Evolutionary conservation across 2,113 vertebrate species (phyloP), one percentile per base, ranked within the genome.

Genomic region (Poeciliopsis retropinna): DNA sequence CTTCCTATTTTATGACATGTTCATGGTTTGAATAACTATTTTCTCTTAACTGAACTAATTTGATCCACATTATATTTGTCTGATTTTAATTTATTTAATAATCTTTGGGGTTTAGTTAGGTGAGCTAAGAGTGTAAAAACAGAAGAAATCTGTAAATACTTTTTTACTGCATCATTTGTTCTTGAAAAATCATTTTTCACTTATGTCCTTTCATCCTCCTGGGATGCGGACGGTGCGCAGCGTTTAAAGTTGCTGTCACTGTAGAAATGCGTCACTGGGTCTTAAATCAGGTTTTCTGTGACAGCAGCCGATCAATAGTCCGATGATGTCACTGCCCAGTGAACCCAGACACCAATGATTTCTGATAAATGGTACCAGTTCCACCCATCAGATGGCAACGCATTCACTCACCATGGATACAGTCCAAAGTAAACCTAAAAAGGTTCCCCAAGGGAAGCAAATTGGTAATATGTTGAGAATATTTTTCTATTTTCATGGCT

Each of bases 301-400:
- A 82, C 81, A 34, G 67, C 73, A 82, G 78, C 70, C 69, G 85
- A 91, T 94, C 91, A 84, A 92, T 93, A 88, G 39, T 67, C 76
- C 39, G 72, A 90, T 91, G 90, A 92, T 92, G 88, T 91, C 87
- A 93, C 84, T 85, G 83, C 89, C 76, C 76, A 47, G 31, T 76
- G 75, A 78, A 84, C 63, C 84, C 66, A 29, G 22, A 51, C 65
- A 74, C 44, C 71, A 74, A 75, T 83, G 87, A 73, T 67, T 85
- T 78, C 82, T 87, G 76, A 87, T 78, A 67, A 76, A 85, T 80
- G 70, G 76, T 32, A 13, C 44, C 22, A 64, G 77, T 74, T 74
- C 76, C 67, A 77, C 85, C 81, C 79, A 28, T 67, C 32, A 32
- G 22, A 61, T 62, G 68, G 54, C 28, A 61, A 61, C 77, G 68